Base-by-base conservation (phyloP, 2,888 invertebrate species). In the Steinernema scapterisci region DNA sequence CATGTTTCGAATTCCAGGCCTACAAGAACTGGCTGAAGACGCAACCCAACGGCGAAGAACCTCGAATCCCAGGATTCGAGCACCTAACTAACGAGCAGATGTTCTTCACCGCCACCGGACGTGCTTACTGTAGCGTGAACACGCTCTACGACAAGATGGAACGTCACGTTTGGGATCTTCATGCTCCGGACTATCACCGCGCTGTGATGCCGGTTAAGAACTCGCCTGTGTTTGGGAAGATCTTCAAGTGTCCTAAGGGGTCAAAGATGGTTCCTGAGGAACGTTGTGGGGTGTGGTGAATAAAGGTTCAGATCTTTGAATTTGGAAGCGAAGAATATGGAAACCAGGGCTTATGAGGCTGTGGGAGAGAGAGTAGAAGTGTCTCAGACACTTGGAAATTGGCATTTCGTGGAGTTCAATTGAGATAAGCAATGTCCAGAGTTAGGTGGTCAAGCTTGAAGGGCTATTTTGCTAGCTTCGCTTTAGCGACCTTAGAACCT, bases 21-120 rank as follows among this genome's bases (percentile, higher is more conserved):
- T 85, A 84, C 77, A 63, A 31, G n/a, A 27, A 27, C 13, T 77
- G 78, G 38, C 70, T 75, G 6, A 82, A 77, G 72, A 75, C 76
- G 0, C 75, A 75, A 51, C 72, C 78, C 23, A 74, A 70, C 13
- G 80, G 81, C 1, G 77, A 78, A 23, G 85, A 85, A 63, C 78
- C 82, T 1, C 52, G 79, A 23, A 63, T 85, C 5, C 84, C 85
- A 2, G 81, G 83, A 0, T 75, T 83, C 23, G 75, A 77, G 38
- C 56, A 82, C 25, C 78, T 80, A 46, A 80, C 82, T 38, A 83
- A 83, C 70, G 80, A 85, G n/a, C 85, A 85, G 71, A 74, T 84
- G 63, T 85, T 85, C 80, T 85, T 84, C 76, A 79, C 85, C 25
- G 84, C 84, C 75, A 85, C 82, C 74, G 84, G 85, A 9, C 82